phyloP scores from a whole-genome alignment of 2,888 invertebrate genomes.

The Lycia hirtaria region DNA sequence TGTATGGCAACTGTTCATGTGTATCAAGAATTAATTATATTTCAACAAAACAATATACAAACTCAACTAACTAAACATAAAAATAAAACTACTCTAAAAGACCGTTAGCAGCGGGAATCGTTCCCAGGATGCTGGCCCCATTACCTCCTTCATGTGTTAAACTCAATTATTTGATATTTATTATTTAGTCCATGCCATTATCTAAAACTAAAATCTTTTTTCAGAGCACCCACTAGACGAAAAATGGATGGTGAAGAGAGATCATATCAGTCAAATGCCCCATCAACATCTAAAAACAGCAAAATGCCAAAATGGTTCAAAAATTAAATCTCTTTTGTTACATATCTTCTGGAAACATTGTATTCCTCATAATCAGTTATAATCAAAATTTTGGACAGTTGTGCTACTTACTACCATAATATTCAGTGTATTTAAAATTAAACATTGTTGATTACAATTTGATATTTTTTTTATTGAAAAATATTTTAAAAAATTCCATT shows the following conservation, averaged over 20 bases:
- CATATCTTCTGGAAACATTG: neutral
- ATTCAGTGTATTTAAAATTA: constrained; percentile 9
- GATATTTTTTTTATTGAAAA: neutral
- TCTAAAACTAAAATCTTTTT: constrained; percentile 36
- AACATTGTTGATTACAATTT: neutral
- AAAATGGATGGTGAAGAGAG: constrained; percentile 57
- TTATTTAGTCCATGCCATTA: neutral
- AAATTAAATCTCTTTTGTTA: constrained; percentile 37
- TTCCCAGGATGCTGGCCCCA: no score
- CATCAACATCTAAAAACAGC: constrained; percentile 66
- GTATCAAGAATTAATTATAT: no score
- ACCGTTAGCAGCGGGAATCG: no score
- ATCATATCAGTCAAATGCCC: constrained; percentile 45
- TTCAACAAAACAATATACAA: no score
- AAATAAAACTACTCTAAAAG: no score
- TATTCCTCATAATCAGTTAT: neutral
- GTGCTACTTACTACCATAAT: neutral
- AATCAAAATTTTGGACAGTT: neutral
- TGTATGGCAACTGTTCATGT: no score
- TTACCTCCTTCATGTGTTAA: no score
- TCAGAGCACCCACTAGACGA: constrained; percentile 72
- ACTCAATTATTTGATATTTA: no score
- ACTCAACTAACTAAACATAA: no score
- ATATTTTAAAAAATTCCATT: no score
- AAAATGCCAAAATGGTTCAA: constrained; percentile 83